phyloP scores from a whole-genome alignment of 1,140 invertebrate species.

The Tetragonula clypearis region DNA sequence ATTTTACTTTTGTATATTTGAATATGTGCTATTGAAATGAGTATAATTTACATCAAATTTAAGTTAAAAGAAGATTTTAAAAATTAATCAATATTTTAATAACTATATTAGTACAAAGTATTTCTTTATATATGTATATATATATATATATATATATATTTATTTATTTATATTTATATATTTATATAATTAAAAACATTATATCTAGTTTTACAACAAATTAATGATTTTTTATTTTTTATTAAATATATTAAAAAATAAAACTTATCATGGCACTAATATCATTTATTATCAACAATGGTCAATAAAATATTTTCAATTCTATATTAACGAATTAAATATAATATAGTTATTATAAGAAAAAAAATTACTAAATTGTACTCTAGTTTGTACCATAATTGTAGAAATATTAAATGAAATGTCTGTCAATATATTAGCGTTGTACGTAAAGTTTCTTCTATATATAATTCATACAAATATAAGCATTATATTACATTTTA shows the following conservation, averaged over 20 bases:
- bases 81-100: not conserved
- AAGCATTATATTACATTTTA: not conserved
- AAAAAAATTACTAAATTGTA: not conserved
- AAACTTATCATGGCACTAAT: no score
- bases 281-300: not conserved
- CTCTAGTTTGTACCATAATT: not conserved
- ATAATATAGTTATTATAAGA: not conserved
- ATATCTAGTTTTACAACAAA: not conserved
- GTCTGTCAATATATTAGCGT: not conserved
- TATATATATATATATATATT: no score
- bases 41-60: not conserved
- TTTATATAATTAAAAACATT: not conserved
- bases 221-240: not conserved
- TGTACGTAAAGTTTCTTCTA: not conserved
- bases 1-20: not conserved
- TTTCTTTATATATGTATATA: not conserved
- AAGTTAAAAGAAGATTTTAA: not conserved
- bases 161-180: not conserved
- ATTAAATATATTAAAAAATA: not conserved
- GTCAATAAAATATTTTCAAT: not conserved
- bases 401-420: not conserved
- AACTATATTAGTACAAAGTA: not conserved
- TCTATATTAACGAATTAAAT: not conserved
- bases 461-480: not conserved
- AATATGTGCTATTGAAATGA: not conserved